These are phyloP conservation scores for Elephas maximus DNA, from an alignment of 2,113 vertebrate species.

Conservation along the genomic window DNA sequence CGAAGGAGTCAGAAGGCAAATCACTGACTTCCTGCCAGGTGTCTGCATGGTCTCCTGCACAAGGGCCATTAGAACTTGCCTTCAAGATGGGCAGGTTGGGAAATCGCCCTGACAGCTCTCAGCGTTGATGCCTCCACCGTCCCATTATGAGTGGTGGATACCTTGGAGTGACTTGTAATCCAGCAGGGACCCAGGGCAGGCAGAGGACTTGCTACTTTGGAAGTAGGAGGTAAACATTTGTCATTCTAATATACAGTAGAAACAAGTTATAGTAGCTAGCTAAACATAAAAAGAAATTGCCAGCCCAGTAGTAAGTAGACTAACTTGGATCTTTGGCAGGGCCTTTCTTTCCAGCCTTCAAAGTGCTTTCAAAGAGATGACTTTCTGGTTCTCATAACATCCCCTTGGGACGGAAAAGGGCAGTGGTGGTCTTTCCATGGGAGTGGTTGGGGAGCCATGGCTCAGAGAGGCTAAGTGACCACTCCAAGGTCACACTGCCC, in stretches of 20 bases:
- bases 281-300: not conserved
- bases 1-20: rapidly evolving
- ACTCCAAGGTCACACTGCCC: not conserved
- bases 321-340: too few species aligned
- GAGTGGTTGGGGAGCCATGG: not conserved
- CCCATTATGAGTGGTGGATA: rapidly evolving
- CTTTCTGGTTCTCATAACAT: not conserved
- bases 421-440: not conserved
- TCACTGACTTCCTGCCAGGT: rapidly evolving
- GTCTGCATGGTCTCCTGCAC: rapidly evolving
- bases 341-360: not conserved
- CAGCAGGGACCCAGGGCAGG: rapidly evolving
- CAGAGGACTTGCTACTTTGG: rapidly evolving
- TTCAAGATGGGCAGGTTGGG: not conserved
- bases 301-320: not conserved
- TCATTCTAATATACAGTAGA: not conserved
- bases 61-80: rapidly evolving
- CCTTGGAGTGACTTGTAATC: not conserved
- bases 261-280: not conserved
- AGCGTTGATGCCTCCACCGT: rapidly evolving
- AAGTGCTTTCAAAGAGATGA: not conserved
- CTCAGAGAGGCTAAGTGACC: not conserved
- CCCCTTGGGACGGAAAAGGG: not conserved
- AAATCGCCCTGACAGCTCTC: rapidly evolving
- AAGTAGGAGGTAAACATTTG: not conserved